Evolutionary conservation across 2,797 vertebrate species (phyloP), one percentile per base, ranked within the genome.

Genomic region (Anabacerthia variegaticeps): DNA sequence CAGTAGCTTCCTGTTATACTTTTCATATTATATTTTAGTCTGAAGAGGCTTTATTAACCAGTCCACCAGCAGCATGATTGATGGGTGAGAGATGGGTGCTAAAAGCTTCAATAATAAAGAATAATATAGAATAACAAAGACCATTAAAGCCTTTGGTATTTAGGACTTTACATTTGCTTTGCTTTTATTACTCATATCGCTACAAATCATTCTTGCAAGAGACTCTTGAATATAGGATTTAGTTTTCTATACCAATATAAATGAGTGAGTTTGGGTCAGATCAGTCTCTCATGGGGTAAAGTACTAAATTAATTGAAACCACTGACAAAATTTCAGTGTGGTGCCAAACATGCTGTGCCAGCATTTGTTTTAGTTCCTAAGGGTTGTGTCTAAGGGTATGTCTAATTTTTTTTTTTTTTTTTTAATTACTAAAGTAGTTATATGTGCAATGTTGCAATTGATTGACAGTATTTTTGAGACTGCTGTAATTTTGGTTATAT

Each of bases 401-500:
- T 22, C 23, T 91, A 51, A 54, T 34, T 66, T 30, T 46, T 85
- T 48, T 21, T 66, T 21, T 66, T 32, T 41, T 80, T 52, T n/a
- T 39, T 21, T 28, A 37, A 36, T 69, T 52, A 30, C 30, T 30
- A 23, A 27, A 76, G 49, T 27, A 37, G 3, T 86, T 63, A 49
- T 72, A 41, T n/a, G 24, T 69, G 28, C 79, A 66, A 62, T 91
- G 58, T 92, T 82, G 55, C 48, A 63, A n/a, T 46, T 84, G n/a
- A 55, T 67, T 92, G 61, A 30, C 39, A 68, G 44, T 54, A 51
- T 59, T 74, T 82, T 89, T 86, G 90, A 87, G 52, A 59, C 41
- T 72, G 30, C 24, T 66, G 10, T 90, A 87, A 78, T 93, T 96
- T 95, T 91, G 39, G 16, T 92, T 96, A 67, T 94, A 69, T 81